Base-by-base conservation (phyloP, 1,140 invertebrate genomes). In the Xylocopa sonorina region DNA sequence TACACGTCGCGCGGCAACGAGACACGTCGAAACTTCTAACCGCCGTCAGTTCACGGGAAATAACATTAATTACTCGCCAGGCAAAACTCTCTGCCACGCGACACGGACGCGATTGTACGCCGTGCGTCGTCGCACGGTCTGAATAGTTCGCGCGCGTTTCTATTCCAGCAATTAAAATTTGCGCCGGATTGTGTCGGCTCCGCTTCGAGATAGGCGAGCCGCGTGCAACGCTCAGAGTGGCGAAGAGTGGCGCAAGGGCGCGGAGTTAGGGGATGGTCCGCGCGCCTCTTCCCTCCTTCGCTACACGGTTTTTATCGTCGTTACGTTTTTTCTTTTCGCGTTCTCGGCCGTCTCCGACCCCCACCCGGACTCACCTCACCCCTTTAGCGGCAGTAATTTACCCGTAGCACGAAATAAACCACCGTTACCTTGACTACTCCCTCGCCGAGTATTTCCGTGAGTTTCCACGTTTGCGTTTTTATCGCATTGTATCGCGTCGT, bases 341-440 rank as follows among this genome's bases (percentile, higher is more conserved):
- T 60, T 67, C 62, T 64, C 10, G 38, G 53, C n/a, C 62, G 74
- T 67, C 71, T 63, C 62, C 46, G 58, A 83, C 64, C 55, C 34
- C 38, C 27, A 21, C 51, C 34, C 58, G 18, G 27, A 14, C 18
- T 32, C 16, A 7, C 27, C 18, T 67, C 68, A n/a, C 68, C 60
- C 55, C 51, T 48, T 46, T 48, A 29, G 46, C 62, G 63, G 10
- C 69, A 75, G 84, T 87, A 87, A 87, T 87, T 87, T 87, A 81
- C 63, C 77, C 74, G 81, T 78, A 46, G 84, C 85, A 87, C 78
- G 84, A 81, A 87, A 86, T 87, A 87, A 87, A 87, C 81, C 74
- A 63, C 58, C 81, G 85, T 87, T 86, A 80, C 81, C 84, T 86
- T 86, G 85, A 86, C 85, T 87, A 87, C 81, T 81, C 84, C 84